These are phyloP conservation scores for cattle (Bos taurus) DNA, from an alignment of 2,113 vertebrate species.

Conservation along the genomic window DNA sequence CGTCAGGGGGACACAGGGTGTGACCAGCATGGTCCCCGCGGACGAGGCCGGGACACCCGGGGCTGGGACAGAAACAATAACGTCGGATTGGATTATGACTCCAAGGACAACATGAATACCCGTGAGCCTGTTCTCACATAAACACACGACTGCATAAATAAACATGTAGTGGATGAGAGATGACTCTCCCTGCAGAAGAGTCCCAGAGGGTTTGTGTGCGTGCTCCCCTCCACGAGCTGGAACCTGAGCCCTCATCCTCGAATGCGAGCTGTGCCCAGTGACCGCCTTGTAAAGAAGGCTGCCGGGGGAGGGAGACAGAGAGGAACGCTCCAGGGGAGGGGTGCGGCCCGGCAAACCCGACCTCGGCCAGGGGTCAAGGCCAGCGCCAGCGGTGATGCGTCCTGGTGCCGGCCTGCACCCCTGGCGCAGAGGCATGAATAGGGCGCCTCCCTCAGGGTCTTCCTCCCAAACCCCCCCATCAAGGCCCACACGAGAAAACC, in stretches of 20 bases:
- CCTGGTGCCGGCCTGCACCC: accelerated
- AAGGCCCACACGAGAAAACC: accelerated
- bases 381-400: accelerated
- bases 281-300: accelerated
- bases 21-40: accelerated
- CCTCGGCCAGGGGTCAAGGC: accelerated
- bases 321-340: accelerated
- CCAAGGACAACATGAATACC: accelerated
- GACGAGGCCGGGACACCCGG: accelerated
- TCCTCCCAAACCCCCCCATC: accelerated
- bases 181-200: neutral
- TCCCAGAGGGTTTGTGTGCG: accelerated
- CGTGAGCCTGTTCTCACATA: accelerated
- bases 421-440: accelerated
- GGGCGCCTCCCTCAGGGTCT: neutral
- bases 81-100: neutral
- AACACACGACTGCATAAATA: neutral
- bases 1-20: accelerated
- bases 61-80: too few species aligned
- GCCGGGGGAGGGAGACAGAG: accelerated
- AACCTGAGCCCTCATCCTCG: accelerated
- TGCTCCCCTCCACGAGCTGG: accelerated
- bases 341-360: accelerated
- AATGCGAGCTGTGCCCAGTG: accelerated
- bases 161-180: neutral